Conservation (phyloP, 2,888 invertebrate genomes). For the Cryptus viduatorius region DNA sequence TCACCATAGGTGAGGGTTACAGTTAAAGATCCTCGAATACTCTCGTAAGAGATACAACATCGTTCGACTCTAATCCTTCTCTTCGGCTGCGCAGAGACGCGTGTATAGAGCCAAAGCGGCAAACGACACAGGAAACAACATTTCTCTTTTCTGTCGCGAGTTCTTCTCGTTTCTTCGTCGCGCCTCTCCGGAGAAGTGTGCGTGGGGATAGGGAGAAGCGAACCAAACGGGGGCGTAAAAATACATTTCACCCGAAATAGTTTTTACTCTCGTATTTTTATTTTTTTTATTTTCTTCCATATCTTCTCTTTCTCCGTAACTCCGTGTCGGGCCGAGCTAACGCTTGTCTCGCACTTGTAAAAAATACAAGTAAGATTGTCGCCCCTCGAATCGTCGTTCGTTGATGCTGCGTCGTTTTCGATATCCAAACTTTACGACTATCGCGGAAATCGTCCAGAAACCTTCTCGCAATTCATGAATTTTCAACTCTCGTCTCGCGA, state of each 20-base stretch:
- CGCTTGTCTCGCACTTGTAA: background rate
- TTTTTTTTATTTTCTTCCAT: slow-evolving; percentile 10
- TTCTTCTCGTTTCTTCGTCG: slow-evolving; percentile 47
- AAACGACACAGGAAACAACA: slow-evolving; percentile 64
- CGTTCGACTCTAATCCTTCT: background rate
- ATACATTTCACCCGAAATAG: slow-evolving; percentile 79
- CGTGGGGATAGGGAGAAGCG: slow-evolving; percentile 52
- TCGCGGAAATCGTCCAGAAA: background rate
- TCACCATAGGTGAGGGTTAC: background rate
- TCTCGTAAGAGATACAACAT: slow-evolving; percentile 9
- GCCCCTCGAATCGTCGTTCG: background rate
- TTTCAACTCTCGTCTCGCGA: background rate
- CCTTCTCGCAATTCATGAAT: background rate
- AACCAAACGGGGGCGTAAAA: slow-evolving; percentile 79
- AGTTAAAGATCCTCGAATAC: slow-evolving; percentile 39
- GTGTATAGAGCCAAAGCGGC: slow-evolving; percentile 32
- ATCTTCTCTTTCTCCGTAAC: slow-evolving; percentile 23
- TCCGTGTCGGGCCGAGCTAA: background rate
- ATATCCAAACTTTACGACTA: background rate
- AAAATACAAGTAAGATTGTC: slow-evolving; percentile 11
- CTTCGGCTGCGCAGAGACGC: background rate
- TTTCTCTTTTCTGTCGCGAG: slow-evolving; percentile 66
- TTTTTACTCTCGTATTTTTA: slow-evolving; percentile 57
- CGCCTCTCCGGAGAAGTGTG: slow-evolving; percentile 48
- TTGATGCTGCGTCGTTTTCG: slow-evolving; percentile 8